Evolutionary conservation across 1,140 invertebrate species (phyloP), one percentile per base, ranked within the genome.

Genomic region (Drosophila rufa): DNA sequence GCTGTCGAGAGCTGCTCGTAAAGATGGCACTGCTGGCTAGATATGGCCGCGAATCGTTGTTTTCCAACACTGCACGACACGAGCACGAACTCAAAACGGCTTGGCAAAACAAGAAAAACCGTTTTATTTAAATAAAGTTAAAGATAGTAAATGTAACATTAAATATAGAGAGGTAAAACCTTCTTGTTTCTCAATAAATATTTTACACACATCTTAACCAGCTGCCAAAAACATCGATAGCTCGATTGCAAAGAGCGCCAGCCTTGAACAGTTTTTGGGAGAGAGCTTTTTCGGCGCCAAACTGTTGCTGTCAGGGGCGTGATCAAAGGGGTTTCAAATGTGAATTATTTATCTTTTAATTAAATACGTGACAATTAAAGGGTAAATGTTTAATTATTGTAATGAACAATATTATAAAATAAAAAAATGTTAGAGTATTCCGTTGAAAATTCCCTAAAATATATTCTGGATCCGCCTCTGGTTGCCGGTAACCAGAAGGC

Each of bases 1-100:
- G 47, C 22, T 56, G 81, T 66, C 19, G 55, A 38, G 38, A 46
- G 25, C n/a, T 36, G 51, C 48, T n/a, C 33, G 62, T 46, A 68
- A 48, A 0, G 62, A 46, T 70, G 67, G 4, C 48, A 53, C 40
- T 27, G 33, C 15, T 30, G 25, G 12, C 27, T 25, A 65, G 62
- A n/a, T 27, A 65, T 62, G 57, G 19, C 11, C 14, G 2, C 7
- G 15, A 19, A 15, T 4, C 7, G 12, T 17, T 15, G 33, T 14
- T 62, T 62, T 22, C 17, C 46, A 53, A 17, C 47, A 61, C 30
- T 27, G 15, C 15, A 17, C 22, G n/a, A 17, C 11, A 19, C 27
- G 19, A 27, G 2, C 9, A 42, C 2, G 36, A 42, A 25, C 22
- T 57, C 0, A 12, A 27, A 25, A 4, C 22, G 22, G 22, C 3